These are phyloP conservation scores for Monodelphis domestica DNA, from an alignment of 2,797 vertebrate species.

Conservation along the genomic window DNA sequence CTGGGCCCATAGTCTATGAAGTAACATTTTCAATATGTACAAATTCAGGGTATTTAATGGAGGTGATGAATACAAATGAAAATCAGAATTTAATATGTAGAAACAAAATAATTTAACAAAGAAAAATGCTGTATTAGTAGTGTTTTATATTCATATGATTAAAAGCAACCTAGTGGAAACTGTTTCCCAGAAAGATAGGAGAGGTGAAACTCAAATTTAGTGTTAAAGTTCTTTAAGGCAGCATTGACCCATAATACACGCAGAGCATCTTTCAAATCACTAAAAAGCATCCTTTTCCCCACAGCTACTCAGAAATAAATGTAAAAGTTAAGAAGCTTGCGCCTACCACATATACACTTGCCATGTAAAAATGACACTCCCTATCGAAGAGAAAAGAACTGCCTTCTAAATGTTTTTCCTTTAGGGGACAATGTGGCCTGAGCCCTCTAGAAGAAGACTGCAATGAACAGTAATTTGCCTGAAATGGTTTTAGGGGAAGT, in stretches of 20 bases:
- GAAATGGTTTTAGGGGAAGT: not conserved
- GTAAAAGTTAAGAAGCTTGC: slow-evolving; percentile 56
- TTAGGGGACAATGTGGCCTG: not conserved
- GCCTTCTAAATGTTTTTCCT: not conserved
- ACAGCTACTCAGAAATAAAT: slow-evolving; percentile 42
- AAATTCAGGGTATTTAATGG: slow-evolving; percentile 16
- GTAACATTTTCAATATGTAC: not conserved
- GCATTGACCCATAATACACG: slow-evolving; percentile 55
- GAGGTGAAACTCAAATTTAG: slow-evolving; percentile 53
- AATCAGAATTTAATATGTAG: slow-evolving; percentile 1
- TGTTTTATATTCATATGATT: slow-evolving; percentile 44
- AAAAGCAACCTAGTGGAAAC: slow-evolving; percentile 52
- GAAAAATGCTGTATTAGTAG: slow-evolving; percentile 43
- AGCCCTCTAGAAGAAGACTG: not conserved
- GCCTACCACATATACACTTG: slow-evolving; percentile 3
- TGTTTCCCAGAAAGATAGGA: slow-evolving; percentile 51
- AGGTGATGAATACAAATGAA: not conserved
- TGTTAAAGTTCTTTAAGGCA: slow-evolving; percentile 48
- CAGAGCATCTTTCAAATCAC: slow-evolving; percentile 58
- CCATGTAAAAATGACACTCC: not conserved
- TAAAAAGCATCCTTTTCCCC: slow-evolving; percentile 54
- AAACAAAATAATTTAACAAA: slow-evolving; percentile 1
- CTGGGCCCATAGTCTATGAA: not conserved
- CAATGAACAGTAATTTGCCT: not conserved
- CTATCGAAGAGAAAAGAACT: not conserved